Evolutionary conservation across 1,140 invertebrate genomes (phyloP).

Genomic region (Tetraneura akinire): DNA sequence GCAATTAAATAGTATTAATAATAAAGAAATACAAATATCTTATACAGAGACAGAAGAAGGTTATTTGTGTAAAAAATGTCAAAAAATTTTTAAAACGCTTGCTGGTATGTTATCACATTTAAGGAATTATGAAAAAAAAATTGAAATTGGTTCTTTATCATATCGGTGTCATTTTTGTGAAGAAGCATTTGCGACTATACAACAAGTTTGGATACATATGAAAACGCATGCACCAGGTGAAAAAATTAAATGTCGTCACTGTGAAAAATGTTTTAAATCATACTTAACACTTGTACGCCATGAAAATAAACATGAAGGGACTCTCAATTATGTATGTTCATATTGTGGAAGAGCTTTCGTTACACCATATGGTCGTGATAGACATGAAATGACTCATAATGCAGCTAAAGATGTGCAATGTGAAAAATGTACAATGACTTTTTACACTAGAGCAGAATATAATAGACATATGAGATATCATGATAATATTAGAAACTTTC

Average conservation of each 20-base stretch:
- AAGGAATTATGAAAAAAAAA: constrained; percentile 40
- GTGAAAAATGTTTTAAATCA: constrained; percentile 47
- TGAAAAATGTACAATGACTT: constrained; percentile 46
- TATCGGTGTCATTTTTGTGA: constrained; percentile 47
- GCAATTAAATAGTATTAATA: neutral
- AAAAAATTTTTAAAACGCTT: constrained; percentile 44
- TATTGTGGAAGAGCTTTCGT: constrained; percentile 45
- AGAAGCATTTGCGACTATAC: constrained; percentile 39
- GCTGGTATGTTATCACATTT: constrained; percentile 31
- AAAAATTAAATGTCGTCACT: constrained; percentile 45
- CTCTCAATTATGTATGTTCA: constrained; percentile 36
- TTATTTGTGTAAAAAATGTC: constrained; percentile 35
- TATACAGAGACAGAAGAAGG: constrained; percentile 15
- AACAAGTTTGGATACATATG: constrained; percentile 48
- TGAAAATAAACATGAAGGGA: constrained; percentile 46
- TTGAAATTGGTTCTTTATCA: constrained; percentile 8
- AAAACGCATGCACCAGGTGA: constrained; percentile 40
- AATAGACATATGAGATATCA: constrained; percentile 47
- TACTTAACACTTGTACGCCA: constrained; percentile 44
- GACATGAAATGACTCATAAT: constrained; percentile 46
- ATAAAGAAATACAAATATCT: constrained; percentile 8
- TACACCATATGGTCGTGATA: constrained; percentile 46
- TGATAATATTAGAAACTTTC: constrained; percentile 41
- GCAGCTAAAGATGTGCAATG: constrained; percentile 39
- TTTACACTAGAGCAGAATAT: constrained; percentile 46